Evolutionary conservation across 1,140 invertebrate genomes (phyloP).

Genomic region (Drosophila setifemur): DNA sequence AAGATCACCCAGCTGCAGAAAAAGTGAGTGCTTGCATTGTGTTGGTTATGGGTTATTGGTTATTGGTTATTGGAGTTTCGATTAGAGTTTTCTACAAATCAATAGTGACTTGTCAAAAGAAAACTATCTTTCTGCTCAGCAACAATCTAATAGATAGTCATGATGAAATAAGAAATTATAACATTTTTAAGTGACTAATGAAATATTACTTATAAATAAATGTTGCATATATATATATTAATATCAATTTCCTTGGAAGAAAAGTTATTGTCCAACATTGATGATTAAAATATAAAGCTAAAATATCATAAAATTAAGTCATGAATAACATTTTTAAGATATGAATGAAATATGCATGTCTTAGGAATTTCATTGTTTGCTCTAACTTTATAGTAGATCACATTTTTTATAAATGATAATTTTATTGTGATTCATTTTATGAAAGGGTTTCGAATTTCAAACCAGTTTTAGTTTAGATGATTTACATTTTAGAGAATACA

Average conservation of each 20-base stretch:
- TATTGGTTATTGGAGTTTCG: too few relatives aligned
- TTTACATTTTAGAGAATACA: too few relatives aligned
- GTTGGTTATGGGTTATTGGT: too few relatives aligned
- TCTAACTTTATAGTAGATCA: neutral
- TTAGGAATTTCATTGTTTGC: neutral
- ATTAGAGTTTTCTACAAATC: neutral
- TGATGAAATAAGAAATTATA: neutral
- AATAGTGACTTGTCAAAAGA: neutral
- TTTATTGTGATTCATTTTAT: neutral
- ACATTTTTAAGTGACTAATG: too few relatives aligned
- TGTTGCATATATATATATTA: too few relatives aligned
- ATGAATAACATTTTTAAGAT: neutral
- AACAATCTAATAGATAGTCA: conserved; percentile 14
- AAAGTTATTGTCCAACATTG: too few relatives aligned
- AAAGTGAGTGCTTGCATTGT: conserved; percentile 83
- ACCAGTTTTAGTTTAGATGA: too few relatives aligned
- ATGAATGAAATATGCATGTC: neutral
- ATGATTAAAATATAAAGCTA: too few relatives aligned
- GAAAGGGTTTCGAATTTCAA: neutral
- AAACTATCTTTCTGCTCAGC: neutral
- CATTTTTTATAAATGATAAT: neutral
- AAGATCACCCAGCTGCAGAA: conserved; percentile 83
- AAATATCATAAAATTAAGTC: too few relatives aligned
- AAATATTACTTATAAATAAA: too few relatives aligned
- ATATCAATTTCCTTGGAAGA: too few relatives aligned